Evolutionary conservation across 30 jellyfish, hydroid and myxozoan species (phyloP).

Genomic region (Sanderia malayensis): DNA sequence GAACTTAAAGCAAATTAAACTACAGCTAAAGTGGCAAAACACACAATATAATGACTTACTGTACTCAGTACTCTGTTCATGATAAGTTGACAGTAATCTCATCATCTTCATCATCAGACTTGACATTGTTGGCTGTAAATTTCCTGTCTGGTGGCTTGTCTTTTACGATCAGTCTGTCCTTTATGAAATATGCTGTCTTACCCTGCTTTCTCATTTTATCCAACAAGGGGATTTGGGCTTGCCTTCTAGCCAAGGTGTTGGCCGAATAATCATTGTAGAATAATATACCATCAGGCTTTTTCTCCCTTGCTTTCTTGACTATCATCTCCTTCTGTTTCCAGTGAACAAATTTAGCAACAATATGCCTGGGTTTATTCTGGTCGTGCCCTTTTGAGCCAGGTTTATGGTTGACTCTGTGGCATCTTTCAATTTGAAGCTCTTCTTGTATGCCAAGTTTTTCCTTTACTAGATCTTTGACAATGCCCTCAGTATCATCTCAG

Average conservation of each 20-base stretch:
- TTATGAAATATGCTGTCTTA: conserved; percentile 22
- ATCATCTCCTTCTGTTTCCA: conserved; percentile 44
- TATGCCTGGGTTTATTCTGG: conserved; percentile 43
- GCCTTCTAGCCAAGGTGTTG: conserved; percentile 45
- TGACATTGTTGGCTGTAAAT: conserved; percentile 17
- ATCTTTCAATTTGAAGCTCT: conserved; percentile 44
- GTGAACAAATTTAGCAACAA: conserved; percentile 30
- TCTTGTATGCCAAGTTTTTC: conserved; percentile 14
- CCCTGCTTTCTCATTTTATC: conserved; percentile 51
- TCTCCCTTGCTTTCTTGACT: conserved; percentile 32
- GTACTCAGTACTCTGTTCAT: conserved; percentile 27
- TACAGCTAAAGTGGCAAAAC: background rate
- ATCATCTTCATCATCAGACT: conserved; percentile 34
- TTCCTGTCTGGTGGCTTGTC: conserved; percentile 43
- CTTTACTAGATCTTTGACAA: conserved; percentile 42
- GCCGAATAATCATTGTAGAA: conserved; percentile 28
- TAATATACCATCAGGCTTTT: conserved; percentile 32
- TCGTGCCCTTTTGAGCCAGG: conserved; percentile 39
- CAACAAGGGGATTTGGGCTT: conserved; percentile 45
- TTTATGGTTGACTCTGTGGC: conserved; percentile 53
- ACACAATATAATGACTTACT: conserved; percentile 10
- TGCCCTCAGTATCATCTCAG: conserved; percentile 44
- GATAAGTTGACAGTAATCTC: conserved; percentile 9
- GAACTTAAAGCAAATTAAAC: conserved; percentile 2
- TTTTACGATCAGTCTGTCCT: conserved; percentile 35